Conservation (phyloP, 2,888 invertebrate genomes). For the Pinctada fucata region DNA sequence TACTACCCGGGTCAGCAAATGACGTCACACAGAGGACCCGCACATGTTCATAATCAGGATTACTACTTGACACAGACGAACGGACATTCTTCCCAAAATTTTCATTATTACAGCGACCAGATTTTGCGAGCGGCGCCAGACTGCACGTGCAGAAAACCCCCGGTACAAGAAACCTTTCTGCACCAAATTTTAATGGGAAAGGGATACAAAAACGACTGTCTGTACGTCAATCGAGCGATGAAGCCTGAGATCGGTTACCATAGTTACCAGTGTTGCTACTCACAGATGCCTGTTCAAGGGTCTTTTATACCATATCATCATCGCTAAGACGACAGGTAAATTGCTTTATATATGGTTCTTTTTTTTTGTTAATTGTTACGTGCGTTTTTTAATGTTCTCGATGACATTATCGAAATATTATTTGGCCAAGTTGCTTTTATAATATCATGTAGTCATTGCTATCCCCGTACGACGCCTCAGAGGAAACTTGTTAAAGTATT, state of each 20-base stretch:
- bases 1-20: constrained; percentile 39
- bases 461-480: no score
- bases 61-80: neutral
- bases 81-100: neutral
- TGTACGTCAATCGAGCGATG: constrained; percentile 51
- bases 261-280: constrained; percentile 51
- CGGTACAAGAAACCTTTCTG: constrained; percentile 62
- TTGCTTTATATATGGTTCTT: no score
- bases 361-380: no score
- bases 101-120: neutral
- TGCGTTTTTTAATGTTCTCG: no score
- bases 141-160: constrained; percentile 53
- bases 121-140: constrained; percentile 28
- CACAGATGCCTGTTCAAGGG: constrained; percentile 8
- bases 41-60: constrained; percentile 9
- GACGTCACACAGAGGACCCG: constrained; percentile 13
- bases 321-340: neutral
- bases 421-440: no score
- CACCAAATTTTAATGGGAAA: constrained; percentile 69
- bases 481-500: no score
- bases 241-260: constrained; percentile 52
- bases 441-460: no score
- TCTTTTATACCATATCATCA: neutral
- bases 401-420: no score
- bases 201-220: constrained; percentile 64